Conservation (phyloP, 2,888 invertebrate species). For the Eristalinus aeneus region DNA sequence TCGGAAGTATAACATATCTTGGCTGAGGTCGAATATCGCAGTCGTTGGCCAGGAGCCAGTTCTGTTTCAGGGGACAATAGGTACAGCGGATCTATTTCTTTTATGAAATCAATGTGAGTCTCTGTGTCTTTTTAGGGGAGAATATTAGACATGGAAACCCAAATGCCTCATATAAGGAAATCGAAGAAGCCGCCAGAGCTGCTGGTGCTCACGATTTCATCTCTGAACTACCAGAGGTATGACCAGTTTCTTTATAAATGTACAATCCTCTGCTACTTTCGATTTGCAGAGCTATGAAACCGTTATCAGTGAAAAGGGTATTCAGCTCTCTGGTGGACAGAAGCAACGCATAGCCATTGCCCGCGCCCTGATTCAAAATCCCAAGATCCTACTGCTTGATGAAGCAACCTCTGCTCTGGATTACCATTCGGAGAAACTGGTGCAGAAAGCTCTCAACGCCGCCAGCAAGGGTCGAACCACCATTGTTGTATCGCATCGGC, state of each 20-base stretch:
- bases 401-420: conserved; percentile 93
- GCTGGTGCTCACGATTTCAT: conserved; percentile 90
- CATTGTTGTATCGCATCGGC: conserved; percentile 87
- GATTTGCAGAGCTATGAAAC: conserved; percentile 86
- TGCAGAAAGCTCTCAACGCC: conserved; percentile 89
- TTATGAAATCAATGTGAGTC: not conserved
- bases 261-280: not conserved
- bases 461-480: conserved; percentile 89
- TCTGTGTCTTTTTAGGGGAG: conserved; percentile 75
- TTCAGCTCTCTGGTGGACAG: conserved; percentile 90
- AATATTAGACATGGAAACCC: conserved; percentile 88
- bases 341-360: conserved; percentile 92
- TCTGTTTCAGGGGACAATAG: conserved; percentile 89
- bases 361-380: conserved; percentile 87
- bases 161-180: conserved; percentile 85
- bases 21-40: conserved; percentile 89
- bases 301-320: conserved; percentile 88
- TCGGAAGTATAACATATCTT: conserved; percentile 85
- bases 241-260: not conserved
- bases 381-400: conserved; percentile 87
- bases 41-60: conserved; percentile 94
- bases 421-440: conserved; percentile 88
- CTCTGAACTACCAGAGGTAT: conserved; percentile 85
- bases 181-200: conserved; percentile 86
- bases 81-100: conserved; percentile 42